phyloP scores from a whole-genome alignment of 1,140 invertebrate species.

The Idris sp. region DNA sequence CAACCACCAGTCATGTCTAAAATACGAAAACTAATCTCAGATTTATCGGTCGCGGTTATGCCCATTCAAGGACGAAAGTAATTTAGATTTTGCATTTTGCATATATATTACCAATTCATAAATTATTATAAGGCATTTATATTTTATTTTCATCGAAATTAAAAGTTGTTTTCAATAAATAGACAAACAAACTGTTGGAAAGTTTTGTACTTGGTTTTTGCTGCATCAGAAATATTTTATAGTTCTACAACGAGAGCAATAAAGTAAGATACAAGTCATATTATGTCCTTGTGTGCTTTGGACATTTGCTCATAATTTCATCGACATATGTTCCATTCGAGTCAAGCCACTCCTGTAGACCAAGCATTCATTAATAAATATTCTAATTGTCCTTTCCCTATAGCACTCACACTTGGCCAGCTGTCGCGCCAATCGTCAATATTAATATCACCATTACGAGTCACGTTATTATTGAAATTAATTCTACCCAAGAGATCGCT shows the following conservation, averaged over 20 bases:
- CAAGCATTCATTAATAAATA: slow-evolving; percentile 44
- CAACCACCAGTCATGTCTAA: slow-evolving; percentile 1
- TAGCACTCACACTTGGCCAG: slow-evolving; percentile 26
- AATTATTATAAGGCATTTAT: no score
- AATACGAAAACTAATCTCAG: slow-evolving; percentile 1
- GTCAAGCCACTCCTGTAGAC: slow-evolving; percentile 31
- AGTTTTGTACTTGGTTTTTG: no score
- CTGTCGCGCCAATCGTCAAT: slow-evolving; percentile 34
- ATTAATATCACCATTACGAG: slow-evolving; percentile 22
- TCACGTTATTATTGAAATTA: slow-evolving; percentile 8
- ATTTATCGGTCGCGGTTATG: slow-evolving; percentile 10
- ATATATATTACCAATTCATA: not conserved
- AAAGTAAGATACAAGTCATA: slow-evolving; percentile 1
- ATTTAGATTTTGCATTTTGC: not conserved
- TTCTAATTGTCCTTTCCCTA: slow-evolving; percentile 43
- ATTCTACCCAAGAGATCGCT: not conserved
- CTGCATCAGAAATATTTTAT: no score
- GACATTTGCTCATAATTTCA: slow-evolving; percentile 32
- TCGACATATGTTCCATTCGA: slow-evolving; percentile 42
- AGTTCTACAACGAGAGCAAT: slow-evolving; percentile 20
- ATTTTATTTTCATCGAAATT: no score
- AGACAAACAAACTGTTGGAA: no score
- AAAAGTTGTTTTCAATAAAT: no score
- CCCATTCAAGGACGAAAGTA: slow-evolving; percentile 11
- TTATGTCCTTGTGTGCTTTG: slow-evolving; percentile 2